Conservation (phyloP, 2,797 vertebrate species). For the Muraenolepis orangiensis region DNA sequence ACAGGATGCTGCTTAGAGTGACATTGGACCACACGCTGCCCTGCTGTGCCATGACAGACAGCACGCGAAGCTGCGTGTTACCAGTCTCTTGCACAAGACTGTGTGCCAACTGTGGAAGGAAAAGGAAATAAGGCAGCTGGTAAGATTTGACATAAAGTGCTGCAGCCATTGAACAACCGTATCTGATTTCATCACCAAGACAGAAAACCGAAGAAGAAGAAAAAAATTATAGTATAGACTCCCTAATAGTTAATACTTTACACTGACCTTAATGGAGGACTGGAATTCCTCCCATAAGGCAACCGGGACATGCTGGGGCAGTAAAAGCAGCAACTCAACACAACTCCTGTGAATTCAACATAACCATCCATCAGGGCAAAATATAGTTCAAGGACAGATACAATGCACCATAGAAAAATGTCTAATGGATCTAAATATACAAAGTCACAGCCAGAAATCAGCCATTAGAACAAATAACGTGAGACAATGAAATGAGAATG, state of each 20-base stretch:
- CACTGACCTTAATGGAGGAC: constrained; percentile 88
- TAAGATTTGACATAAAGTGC: constrained; percentile 19
- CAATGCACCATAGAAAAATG: constrained; percentile 5
- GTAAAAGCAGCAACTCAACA: constrained; percentile 91
- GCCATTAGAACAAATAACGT: not conserved
- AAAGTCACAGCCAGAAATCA: not conserved
- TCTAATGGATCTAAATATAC: not conserved
- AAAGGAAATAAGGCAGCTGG: constrained; percentile 8
- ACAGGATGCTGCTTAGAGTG: constrained; percentile 86
- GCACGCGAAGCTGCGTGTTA: constrained; percentile 85
- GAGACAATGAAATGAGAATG: not conserved
- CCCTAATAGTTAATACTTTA: not conserved
- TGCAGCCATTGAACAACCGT: not conserved
- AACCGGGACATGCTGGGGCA: constrained; percentile 90
- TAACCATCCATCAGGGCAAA: constrained; percentile 46
- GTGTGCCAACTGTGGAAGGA: constrained; percentile 83
- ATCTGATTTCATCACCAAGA: not conserved
- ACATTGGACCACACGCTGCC: constrained; percentile 90
- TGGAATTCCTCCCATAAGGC: constrained; percentile 96
- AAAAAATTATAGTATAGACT: not conserved
- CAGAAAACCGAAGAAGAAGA: not conserved
- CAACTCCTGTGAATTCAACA: constrained; percentile 85
- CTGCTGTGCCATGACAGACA: constrained; percentile 87
- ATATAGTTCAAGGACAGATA: constrained; percentile 59
- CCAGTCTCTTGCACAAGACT: constrained; percentile 89